Conservation (phyloP, 2,797 vertebrate genomes). For the Syndactyla subalaris region DNA sequence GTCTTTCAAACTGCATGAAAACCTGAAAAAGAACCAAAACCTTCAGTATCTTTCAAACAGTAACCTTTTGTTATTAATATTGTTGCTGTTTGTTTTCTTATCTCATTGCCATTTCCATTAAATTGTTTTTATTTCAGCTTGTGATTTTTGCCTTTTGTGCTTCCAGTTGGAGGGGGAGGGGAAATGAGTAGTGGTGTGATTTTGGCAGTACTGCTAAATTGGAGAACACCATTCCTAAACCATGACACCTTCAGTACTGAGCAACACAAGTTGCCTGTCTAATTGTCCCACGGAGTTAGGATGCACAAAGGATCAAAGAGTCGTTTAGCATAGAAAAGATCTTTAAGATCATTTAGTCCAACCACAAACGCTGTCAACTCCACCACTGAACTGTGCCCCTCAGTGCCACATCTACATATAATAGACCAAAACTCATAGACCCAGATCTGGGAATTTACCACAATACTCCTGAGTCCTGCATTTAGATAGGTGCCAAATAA, state of each 20-base stretch:
- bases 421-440: not conserved
- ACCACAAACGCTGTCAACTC: not conserved
- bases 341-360: not conserved
- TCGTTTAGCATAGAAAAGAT: not conserved
- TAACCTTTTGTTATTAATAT: not conserved
- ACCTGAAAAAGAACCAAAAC: not conserved
- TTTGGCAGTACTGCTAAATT: not conserved
- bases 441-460: not conserved
- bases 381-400: not conserved
- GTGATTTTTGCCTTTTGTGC: not conserved
- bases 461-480: accelerated
- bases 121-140: too few species aligned
- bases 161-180: not conserved
- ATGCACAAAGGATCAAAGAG: not conserved
- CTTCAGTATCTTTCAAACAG: not conserved
- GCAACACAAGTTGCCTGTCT: not conserved
- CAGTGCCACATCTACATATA: accelerated
- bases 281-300: not conserved
- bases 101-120: not conserved
- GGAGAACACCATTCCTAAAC: not conserved
- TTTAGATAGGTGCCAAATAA: not conserved
- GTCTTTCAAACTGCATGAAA: not conserved
- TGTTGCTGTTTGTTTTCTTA: not conserved
- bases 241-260: not conserved
- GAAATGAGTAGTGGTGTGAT: not conserved